A percentile compares a stretch with the other conserved stretches of the same genome.
Conservation (phyloP, 2,797 vertebrate genomes). For the Rhabdomys pumilio region DNA sequence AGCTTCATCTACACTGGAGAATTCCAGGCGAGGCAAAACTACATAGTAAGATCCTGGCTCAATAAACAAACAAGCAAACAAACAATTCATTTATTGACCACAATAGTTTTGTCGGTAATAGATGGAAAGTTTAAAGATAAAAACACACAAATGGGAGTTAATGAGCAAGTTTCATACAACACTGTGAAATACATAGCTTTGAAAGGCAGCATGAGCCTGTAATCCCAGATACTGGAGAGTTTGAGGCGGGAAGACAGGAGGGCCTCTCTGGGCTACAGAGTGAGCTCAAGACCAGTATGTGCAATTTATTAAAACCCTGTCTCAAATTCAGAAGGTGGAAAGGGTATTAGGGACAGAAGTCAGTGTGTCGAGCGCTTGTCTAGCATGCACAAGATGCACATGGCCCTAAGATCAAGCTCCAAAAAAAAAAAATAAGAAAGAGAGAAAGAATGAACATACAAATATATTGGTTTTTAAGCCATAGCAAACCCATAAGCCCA, state of each 20-base stretch:
- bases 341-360: not conserved
- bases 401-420: too few species aligned
- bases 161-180: not conserved
- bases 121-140: constrained; percentile 16
- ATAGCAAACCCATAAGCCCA: not conserved
- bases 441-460: not conserved
- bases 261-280: not conserved
- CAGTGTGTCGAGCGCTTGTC: not conserved
- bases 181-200: not conserved
- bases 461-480: constrained; percentile 12
- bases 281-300: not conserved
- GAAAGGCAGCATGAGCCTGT: not conserved
- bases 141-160: not conserved
- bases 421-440: not conserved
- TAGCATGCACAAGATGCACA: not conserved
- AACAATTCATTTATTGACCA: not conserved
- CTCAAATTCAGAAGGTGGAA: not conserved
- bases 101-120: not conserved
- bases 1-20: not conserved
- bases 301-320: not conserved
- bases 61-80: not conserved
- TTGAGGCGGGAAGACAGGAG: not conserved
- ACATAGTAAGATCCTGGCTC: not conserved
- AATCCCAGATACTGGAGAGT: not conserved
- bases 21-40: not conserved